These are phyloP conservation scores for Anseranas semipalmata DNA, from an alignment of 2,113 vertebrate species.

Conservation along the genomic window DNA sequence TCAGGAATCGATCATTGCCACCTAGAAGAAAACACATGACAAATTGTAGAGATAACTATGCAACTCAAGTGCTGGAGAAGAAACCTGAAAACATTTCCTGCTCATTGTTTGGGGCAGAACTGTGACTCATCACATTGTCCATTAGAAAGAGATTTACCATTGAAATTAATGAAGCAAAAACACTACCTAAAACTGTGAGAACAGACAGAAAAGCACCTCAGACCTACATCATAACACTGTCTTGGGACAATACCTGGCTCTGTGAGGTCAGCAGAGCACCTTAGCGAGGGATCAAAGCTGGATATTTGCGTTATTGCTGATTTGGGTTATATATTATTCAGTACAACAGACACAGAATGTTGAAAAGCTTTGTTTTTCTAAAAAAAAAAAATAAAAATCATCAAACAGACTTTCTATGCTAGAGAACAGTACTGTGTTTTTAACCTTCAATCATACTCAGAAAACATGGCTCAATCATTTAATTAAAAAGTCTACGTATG, in stretches of 20 bases:
- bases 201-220: neutral
- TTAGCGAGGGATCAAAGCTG: neutral
- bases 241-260: neutral
- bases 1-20: neutral
- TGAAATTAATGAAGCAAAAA: neutral
- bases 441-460: neutral
- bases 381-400: neutral
- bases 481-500: neutral
- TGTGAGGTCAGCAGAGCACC: neutral
- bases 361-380: neutral
- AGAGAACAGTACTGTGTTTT: neutral
- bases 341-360: neutral
- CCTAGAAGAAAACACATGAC: neutral
- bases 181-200: neutral
- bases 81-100: neutral
- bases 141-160: neutral
- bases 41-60: neutral
- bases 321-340: accelerated
- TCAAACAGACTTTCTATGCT: neutral
- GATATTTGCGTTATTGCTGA: neutral
- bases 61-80: neutral
- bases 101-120: neutral
- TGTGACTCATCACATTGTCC: neutral
- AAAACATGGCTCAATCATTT: neutral
- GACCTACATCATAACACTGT: neutral